Percentiles rank a stretch among this genome's conserved stretches.
These are phyloP conservation scores for Caradrina clavipalpis DNA, from an alignment of 2,888 invertebrate species.

Conservation along the genomic window DNA sequence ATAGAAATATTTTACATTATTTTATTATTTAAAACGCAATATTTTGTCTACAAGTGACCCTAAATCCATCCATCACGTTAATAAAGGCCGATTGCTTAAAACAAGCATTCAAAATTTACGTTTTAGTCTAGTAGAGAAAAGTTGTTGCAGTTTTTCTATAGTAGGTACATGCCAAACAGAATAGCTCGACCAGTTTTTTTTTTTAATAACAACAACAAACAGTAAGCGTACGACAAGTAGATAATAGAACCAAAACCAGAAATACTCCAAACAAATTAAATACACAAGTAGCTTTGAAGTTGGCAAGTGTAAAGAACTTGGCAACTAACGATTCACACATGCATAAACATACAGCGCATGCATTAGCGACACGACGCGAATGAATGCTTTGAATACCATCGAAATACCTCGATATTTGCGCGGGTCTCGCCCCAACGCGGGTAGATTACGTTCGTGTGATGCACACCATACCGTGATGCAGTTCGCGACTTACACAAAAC, in stretches of 20 bases:
- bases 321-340: constrained; percentile 37
- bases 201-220: background rate
- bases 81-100: constrained; percentile 18
- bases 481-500: constrained; percentile 76
- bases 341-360: constrained; percentile 40
- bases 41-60: constrained; percentile 21
- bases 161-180: background rate
- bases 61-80: constrained; percentile 31
- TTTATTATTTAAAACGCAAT: constrained; percentile 23
- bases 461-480: constrained; percentile 67
- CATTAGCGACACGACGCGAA: constrained; percentile 46
- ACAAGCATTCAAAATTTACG: constrained; percentile 15
- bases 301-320: constrained; percentile 15
- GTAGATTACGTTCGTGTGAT: constrained; percentile 75
- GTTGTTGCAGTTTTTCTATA: background rate
- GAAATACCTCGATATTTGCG: constrained; percentile 65
- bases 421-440: constrained; percentile 54
- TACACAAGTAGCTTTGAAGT: constrained; percentile 15
- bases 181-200: background rate
- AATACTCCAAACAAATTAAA: constrained; percentile 28
- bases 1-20: constrained; percentile 5
- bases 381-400: constrained; percentile 68
- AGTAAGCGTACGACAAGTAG: background rate
- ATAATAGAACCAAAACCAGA: background rate
- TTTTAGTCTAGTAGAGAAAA: background rate